Evolutionary conservation across 2,113 vertebrate genomes (phyloP).

Genomic region (Aegotheles bennettii): DNA sequence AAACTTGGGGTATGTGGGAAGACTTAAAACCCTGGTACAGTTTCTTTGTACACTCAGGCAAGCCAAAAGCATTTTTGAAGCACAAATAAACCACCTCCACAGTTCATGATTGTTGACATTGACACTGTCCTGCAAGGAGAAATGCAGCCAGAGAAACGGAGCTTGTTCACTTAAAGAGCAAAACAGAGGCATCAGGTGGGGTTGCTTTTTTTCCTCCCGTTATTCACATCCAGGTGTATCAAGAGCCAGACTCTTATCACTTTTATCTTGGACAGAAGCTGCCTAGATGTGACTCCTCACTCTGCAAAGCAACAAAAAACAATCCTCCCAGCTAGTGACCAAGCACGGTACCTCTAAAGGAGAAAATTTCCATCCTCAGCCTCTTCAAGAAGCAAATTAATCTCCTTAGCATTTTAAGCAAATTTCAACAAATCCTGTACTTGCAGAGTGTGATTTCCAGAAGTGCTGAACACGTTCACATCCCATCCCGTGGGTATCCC

Average conservation of each 20-base stretch:
- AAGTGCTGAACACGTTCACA: accelerated
- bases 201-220: neutral
- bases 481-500: neutral
- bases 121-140: neutral
- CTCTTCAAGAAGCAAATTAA: neutral
- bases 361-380: neutral
- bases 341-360: neutral
- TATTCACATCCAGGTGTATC: neutral
- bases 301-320: neutral
- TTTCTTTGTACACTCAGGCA: neutral
- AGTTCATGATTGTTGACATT: neutral
- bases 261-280: neutral
- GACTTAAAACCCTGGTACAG: neutral
- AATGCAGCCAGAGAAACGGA: neutral
- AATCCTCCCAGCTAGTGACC: neutral
- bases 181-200: neutral
- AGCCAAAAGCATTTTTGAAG: neutral
- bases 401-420: accelerated
- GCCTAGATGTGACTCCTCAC: neutral
- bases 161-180: neutral
- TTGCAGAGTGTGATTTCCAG: neutral
- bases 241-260: neutral
- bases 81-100: neutral
- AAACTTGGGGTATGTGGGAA: neutral
- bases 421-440: neutral